Base-by-base conservation (phyloP, 2,888 invertebrate species). In the Perdita meconis region DNA sequence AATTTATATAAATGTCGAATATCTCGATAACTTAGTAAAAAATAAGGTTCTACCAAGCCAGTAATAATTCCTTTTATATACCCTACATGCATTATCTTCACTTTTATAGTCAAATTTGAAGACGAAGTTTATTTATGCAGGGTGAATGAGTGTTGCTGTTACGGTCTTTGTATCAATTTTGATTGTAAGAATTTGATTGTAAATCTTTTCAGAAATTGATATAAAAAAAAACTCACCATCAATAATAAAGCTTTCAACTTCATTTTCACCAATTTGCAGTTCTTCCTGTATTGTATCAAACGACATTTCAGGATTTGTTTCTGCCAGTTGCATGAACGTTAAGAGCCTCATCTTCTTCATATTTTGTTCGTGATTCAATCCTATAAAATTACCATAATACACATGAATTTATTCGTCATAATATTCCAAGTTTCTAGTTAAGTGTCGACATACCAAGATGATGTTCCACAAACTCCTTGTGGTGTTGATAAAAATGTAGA, bases 261-360 rank as follows among this genome's bases (percentile, higher is more conserved):
- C 96, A 79, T 96, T 96, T 78, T 96, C 95, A 65, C 94, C 94
- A 75, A 99, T 96, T 91, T 98, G 97, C 75, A 99, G 93, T 92
- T 99, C 98, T 63, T 95, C 94, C 88, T 97, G 96, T 78, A 99
- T 96, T 19, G 96, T 95, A 80, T 97, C 96, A 91, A 98, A 99
- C n/a, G 96, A 94, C 93, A 99, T 96, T 93, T 99, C 98, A 26
- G 97, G 96, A 90, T 96, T 96, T 66, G 95, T 96, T 92, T 99
- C 99, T 2, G 99, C 98, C 93, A 99, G 94, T 91, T 98, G 98
- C 97, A 99, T 99, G 91, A 99, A 98, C 0, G 99, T 97, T 66
- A 99, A 92, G 87, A 99, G 94, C 80, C 99, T 95, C 98, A 99
- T 99, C 93, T 99, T 99, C 90, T 98, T 97, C 93, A 98, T 95